Percentiles rank a stretch among this genome's conserved stretches.
Conservation (phyloP, 2,888 invertebrate species). For the Caenorhabditis parvicauda region DNA sequence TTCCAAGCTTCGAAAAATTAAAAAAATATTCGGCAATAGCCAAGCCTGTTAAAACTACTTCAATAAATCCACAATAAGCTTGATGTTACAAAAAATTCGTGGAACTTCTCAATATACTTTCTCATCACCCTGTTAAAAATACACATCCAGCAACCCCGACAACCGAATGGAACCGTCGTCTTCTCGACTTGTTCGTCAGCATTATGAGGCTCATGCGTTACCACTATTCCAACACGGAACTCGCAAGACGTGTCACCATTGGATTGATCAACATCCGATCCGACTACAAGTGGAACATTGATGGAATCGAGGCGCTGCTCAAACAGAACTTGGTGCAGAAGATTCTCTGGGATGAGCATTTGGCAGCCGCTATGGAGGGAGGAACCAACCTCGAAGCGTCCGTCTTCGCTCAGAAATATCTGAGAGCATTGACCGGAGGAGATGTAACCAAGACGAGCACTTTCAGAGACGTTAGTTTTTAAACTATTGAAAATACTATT, state of each 20-base stretch:
- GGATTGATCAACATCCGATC: constrained; percentile 37
- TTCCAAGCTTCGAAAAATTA: too few relatives aligned
- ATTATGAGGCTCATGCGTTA: constrained; percentile 30
- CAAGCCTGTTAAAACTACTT: too few relatives aligned
- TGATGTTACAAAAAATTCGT: too few relatives aligned
- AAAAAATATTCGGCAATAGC: not conserved
- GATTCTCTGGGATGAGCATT: constrained; percentile 77
- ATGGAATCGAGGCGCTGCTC: constrained; percentile 84
- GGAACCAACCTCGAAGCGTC: constrained; percentile 74
- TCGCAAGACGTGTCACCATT: constrained; percentile 32
- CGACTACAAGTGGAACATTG: constrained; percentile 64
- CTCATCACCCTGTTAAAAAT: too few relatives aligned
- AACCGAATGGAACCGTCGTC: constrained; percentile 43
- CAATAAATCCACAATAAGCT: too few relatives aligned
- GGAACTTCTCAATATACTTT: too few relatives aligned
- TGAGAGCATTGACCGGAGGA: constrained; percentile 23
- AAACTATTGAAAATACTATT: too few relatives aligned
- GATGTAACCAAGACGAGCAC: constrained; percentile 13
- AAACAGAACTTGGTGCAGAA: constrained; percentile 77
- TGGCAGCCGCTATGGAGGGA: constrained; percentile 81
- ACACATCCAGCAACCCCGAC: too few relatives aligned
- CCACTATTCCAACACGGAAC: constrained; percentile 22
- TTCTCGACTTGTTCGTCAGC: constrained; percentile 46
- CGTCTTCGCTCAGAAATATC: constrained; percentile 77
- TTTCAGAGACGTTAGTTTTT: constrained; percentile 17